Conservation (phyloP, 2,888 invertebrate genomes). For the Lochmaea crataegi region DNA sequence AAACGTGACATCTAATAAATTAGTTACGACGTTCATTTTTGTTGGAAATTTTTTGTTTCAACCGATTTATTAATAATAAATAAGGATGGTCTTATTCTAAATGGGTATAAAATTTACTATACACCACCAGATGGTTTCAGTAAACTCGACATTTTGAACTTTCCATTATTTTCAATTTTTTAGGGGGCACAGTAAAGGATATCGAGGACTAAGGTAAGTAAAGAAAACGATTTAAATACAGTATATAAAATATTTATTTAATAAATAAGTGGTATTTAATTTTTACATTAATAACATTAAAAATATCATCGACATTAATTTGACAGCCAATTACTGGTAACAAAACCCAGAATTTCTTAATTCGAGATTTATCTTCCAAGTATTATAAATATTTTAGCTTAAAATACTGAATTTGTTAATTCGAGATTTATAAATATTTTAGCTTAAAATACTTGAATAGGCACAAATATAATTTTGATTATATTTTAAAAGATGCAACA, state of each 20-base stretch:
- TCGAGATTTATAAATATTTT: too few species aligned
- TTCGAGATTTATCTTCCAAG: not conserved
- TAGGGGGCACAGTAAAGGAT: too few species aligned
- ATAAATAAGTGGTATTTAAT: not conserved
- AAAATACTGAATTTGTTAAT: not conserved
- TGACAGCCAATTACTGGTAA: constrained; percentile 1
- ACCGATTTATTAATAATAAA: too few species aligned
- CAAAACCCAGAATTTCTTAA: not conserved
- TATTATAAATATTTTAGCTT: not conserved
- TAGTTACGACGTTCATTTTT: too few species aligned
- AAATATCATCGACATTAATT: not conserved
- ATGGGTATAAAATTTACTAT: too few species aligned
- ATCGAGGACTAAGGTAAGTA: not conserved
- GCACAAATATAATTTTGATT: constrained; percentile 1
- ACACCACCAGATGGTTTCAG: too few species aligned
- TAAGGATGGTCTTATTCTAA: too few species aligned
- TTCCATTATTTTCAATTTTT: too few species aligned
- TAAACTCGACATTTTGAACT: too few species aligned
- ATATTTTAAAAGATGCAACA: not conserved
- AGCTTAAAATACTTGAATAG: too few species aligned
- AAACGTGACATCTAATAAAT: too few species aligned
- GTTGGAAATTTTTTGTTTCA: too few species aligned
- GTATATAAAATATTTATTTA: constrained; percentile 11
- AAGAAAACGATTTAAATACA: not conserved
- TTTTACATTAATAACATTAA: not conserved